Base-by-base conservation (phyloP, 2,797 vertebrate species). In the Sphaeramia orbicularis region DNA sequence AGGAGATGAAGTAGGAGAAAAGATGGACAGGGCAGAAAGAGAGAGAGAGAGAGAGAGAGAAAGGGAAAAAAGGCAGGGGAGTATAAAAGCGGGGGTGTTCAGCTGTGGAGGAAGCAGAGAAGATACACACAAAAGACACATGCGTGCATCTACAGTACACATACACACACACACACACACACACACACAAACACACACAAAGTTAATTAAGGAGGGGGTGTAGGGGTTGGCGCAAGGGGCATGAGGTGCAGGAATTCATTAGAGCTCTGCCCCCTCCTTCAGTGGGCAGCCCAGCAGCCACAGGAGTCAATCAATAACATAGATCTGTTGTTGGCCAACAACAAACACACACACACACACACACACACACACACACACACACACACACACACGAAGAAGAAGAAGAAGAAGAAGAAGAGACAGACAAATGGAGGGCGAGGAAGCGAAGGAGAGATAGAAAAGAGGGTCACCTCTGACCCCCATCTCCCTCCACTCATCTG, bases 181-280 rank as follows among this genome's bases (percentile, higher is more conserved):
- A 60, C 80, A 83, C 78, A 74, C 62, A 74, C 70, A 76, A 16
- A 79, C 58, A 81, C 88, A 87, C 69, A 89, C 88, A 91, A 91
- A 95, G 92, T 93, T 95, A 95, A 95, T 95, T 95, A 95, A 93
- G 91, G 88, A 90, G 92, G 91, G 91, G 91, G 91, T 93, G 93
- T 86, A 78, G 90, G 89, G 90, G 88, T 91, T 92, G 89, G 88
- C 48, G 86, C 80, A 86, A 76, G 88, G 91, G 93, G 91, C 86
- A 91, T 24, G 73, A 92, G 89, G 92, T 92, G 89, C 80, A 90
- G 91, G 92, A 94, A 94, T 94, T 94, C 91, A 95, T 95, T 94
- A 95, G 86, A 93, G 91, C 85, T 87, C 85, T 92, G 90, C 92
- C 91, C 85, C 88, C 89, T 90, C 92, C 89, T 91, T 92, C 89